These are phyloP conservation scores for Tanytarsus gracilentus DNA, from an alignment of 2,888 invertebrate genomes.

Conservation along the genomic window DNA sequence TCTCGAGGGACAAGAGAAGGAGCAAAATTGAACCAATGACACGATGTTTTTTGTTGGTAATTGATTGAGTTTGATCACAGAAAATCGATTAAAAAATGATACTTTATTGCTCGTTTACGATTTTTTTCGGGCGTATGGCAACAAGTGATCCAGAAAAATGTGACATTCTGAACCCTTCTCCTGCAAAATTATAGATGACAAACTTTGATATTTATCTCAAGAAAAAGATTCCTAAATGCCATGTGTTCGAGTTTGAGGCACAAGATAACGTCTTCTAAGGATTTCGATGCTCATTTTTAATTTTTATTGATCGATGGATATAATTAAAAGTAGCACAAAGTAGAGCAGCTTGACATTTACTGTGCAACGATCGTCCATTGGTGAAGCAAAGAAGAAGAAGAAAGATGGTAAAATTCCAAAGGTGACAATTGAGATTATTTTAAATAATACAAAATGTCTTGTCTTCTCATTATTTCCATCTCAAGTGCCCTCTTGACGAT, in stretches of 20 bases:
- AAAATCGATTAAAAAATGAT: constrained; percentile 22
- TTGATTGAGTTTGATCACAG: constrained; percentile 25
- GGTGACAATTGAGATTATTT: constrained; percentile 29
- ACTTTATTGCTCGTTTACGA: background rate
- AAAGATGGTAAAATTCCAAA: background rate
- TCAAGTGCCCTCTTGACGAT: constrained; percentile 19
- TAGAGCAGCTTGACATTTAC: too few species aligned
- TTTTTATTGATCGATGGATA: too few species aligned
- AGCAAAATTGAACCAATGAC: constrained; percentile 27
- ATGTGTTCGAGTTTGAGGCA: constrained; percentile 10
- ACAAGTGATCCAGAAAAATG: constrained; percentile 25
- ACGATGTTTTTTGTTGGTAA: constrained; percentile 23
- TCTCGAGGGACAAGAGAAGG: constrained; percentile 1
- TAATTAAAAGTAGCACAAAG: too few species aligned
- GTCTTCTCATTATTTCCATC: constrained; percentile 16
- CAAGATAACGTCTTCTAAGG: too few species aligned
- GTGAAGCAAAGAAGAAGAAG: background rate
- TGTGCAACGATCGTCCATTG: too few species aligned
- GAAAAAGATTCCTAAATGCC: background rate
- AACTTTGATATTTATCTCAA: background rate
- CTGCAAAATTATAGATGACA: constrained; percentile 10
- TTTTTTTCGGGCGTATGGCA: background rate
- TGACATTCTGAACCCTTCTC: constrained; percentile 19
- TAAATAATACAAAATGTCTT: too few species aligned
- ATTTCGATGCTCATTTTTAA: too few species aligned